Percentiles rank a stretch among this genome's conserved stretches.
Evolutionary conservation across 1,140 invertebrate genomes (phyloP).

Genomic region (Drosophila simulans): DNA sequence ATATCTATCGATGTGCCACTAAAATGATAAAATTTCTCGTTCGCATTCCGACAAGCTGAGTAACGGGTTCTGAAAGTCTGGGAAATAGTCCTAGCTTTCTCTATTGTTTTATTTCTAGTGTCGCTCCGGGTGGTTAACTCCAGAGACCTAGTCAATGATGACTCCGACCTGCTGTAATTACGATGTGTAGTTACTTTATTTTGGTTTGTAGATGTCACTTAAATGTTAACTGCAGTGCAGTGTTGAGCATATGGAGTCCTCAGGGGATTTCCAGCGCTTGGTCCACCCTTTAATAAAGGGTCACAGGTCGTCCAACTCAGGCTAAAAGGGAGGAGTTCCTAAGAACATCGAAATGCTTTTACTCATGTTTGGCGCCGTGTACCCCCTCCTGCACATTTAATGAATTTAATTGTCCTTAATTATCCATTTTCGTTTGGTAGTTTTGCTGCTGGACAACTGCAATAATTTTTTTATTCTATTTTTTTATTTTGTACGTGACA

Average conservation of each 20-base stretch:
- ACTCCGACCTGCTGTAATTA: constrained; percentile 53
- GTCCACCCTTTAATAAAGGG: not conserved
- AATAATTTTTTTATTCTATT: constrained; percentile 1
- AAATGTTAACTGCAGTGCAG: constrained; percentile 70
- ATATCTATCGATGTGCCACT: no score
- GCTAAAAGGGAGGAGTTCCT: no score
- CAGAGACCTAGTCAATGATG: constrained; percentile 27
- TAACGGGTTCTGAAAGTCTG: no score
- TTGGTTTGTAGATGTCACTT: constrained; percentile 57
- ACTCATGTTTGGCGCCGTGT: constrained; percentile 9
- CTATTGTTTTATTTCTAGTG: constrained; percentile 67
- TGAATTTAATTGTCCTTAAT: constrained; percentile 70
- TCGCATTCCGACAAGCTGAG: no score
- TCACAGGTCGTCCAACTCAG: constrained; percentile 10
- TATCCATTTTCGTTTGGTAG: constrained; percentile 53
- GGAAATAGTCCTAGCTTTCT: constrained; percentile 10
- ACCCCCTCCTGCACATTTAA: constrained; percentile 38
- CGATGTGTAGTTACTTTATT: constrained; percentile 25
- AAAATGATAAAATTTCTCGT: no score
- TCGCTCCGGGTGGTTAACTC: constrained; percentile 35
- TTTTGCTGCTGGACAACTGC: constrained; percentile 36
- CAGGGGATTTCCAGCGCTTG: not conserved
- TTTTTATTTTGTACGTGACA: constrained; percentile 38
- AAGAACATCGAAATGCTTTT: constrained; percentile 50
- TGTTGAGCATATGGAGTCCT: constrained; percentile 9